Base-by-base conservation (phyloP, 2,888 invertebrate species). In the Andrena bicolor region DNA sequence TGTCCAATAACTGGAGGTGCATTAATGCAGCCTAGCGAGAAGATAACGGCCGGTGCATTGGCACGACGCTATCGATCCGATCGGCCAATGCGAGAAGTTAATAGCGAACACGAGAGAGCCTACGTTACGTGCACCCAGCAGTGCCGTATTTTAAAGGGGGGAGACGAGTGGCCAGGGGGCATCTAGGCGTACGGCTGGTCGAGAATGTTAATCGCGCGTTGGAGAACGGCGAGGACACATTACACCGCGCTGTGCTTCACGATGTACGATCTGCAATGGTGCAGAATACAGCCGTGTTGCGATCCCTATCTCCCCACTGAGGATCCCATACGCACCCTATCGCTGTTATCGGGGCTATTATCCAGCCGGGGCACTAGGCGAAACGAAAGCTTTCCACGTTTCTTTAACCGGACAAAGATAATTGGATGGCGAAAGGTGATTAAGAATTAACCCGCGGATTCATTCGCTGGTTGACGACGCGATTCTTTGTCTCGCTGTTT, bases 21-120 rank as follows among this genome's bases (percentile, higher is more conserved):
- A 90, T 91, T 92, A 92, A 92, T 90, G 92, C 91, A 90, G 86
- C 90, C 90, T 89, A 90, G 88, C 88, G 91, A 89, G 89, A 92
- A 92, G 92, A 92, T 92, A 92, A 92, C 91, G 87, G 88, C 83
- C 84, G 83, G 80, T 86, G 83, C 88, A 88, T 88, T 86, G 88
- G 82, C 77, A 84, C 76, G 60, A 73, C 35, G 83, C 83, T 88
- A 91, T 91, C 90, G 91, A 91, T 90, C 88, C 81, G 82, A 86
- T 88, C 83, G 84, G 69, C 83, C 89, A 86, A 88, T 86, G 84
- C 85, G 80, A 88, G 88, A 89, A 90, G 88, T 90, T 90, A 90
- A 90, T 90, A 89, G 89, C 78, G 69, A 68, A 56, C 73, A 71
- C 70, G 66, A 60, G 73, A 63, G 75, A 80, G 84, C 68, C 80